These are phyloP conservation scores for Brachionus calyciflorus DNA, from an alignment of 1,140 invertebrate genomes.

Conservation along the genomic window DNA sequence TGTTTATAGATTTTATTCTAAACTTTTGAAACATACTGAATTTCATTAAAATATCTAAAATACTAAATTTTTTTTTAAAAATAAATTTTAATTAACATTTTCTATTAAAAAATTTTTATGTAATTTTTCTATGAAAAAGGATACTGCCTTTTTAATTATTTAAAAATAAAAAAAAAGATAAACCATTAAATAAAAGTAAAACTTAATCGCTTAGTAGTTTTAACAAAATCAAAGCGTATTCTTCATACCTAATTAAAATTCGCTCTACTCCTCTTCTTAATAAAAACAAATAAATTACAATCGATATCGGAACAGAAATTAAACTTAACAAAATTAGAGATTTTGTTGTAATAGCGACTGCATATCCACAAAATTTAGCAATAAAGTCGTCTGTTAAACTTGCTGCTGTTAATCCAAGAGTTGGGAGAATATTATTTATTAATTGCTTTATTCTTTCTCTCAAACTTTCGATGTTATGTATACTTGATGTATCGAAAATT, in stretches of 20 bases:
- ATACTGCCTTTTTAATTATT: no score
- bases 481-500: not conserved
- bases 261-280: not conserved
- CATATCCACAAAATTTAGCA: not conserved
- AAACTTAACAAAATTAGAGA: not conserved
- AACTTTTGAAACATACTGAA: no score
- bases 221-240: not conserved
- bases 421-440: not conserved
- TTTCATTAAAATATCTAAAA: no score
- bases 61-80: no score
- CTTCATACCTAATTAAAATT: conserved; percentile 11
- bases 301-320: not conserved
- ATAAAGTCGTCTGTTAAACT: not conserved
- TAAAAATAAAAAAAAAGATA: no score
- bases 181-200: no score
- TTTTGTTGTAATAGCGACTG: not conserved
- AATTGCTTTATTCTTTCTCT: not conserved
- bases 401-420: not conserved
- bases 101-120: no score
- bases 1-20: no score
- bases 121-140: no score
- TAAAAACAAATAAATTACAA: not conserved
- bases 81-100: no score
- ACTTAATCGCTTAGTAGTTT: not conserved
- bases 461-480: not conserved